Base-by-base conservation (phyloP, 2,888 invertebrate species). In the Hoplodrina ambigua region DNA sequence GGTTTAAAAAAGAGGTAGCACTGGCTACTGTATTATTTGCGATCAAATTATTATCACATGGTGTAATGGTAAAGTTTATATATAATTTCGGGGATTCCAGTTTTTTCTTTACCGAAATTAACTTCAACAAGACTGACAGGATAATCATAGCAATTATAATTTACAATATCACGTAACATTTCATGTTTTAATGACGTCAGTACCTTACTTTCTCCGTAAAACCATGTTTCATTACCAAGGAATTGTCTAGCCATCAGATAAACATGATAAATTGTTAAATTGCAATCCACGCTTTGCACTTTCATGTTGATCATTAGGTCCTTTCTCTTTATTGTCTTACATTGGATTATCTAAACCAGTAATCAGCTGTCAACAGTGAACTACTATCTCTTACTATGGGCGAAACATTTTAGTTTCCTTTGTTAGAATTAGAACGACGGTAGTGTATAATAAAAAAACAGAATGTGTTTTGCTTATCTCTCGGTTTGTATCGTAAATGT, bases 181-280 rank as follows among this genome's bases (percentile, higher is more conserved):
- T 70, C 37, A 58, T 69, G 62, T 33, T 65, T 59, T 41, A 49
- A 53, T 63, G 65, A 74, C 68, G 56, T 67, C 58, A 41, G 65
- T 58, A 50, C 67, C 56, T 64, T 67, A 80, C 88, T 88, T 86
- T 89, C 87, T 86, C 86, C 77, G 58, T 67, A 74, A 78, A 82
- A 80, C 84, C 85, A 88, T 86, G 85, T 85, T 83, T 87, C 85
- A 86, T 87, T 87, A 85, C 82, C 80, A 73, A 74, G 86, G 83
- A 88, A 87, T 80, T 79, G 75, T 79, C 83, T 79, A 83, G 77
- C 80, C 85, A 90, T 91, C 89, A 87, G 91, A 93, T 92, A 89
- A 88, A 86, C 80, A 78, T 93, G 91, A 92, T 92, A 88, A 89
- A 93, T 93, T 80, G 87, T 85, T 88, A 46, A 46, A 87, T 89